Base-by-base conservation (phyloP, 2,113 vertebrate species). In the Ictidomys tridecemlineatus region DNA sequence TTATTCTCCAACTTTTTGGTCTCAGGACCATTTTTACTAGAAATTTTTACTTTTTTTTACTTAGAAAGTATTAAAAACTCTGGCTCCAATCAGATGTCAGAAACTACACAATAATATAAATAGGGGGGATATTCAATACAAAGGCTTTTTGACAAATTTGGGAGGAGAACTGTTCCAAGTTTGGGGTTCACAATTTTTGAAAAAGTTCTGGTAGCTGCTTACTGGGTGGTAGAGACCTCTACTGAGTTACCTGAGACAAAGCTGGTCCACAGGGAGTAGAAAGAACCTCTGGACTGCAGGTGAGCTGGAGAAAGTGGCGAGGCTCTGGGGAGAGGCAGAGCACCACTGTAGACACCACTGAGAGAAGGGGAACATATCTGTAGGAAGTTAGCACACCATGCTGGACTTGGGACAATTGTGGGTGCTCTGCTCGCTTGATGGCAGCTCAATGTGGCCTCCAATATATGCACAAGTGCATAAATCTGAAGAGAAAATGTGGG, bases 381-480 rank as follows among this genome's bases (percentile, higher is more conserved):
- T 6, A 32, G 17, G 63, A 85, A 77, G 7, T 12, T 48, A 48
- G n/a, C 18, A 45, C 5, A 37, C 26, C 79, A 45, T 73, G 11
- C 8, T n/a, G 4, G 11, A 48, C 9, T 58, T 72, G 12, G 12
- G n/a, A 24, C 22, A 65, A 82, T 70, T 32, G 16, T 8, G 7
- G 5, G 26, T 39, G 9, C 3, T 48, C 16, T 73, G 8, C 20
- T 77, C 4, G 4, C 1, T 32, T 56, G 12, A 77, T 16, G 12
- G 26, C 4, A 2, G 24, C 5, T 24, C 4, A 8, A 20, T 32
- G 12, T 7, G n/a, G 34, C 39, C n/a, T 32, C 30, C 22, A n/a
- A 30, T 2, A 30, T 3, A 3, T 30, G 10, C 26, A 32, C 3
- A 5, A 16, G 3, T 73, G 17, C 11, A 37, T 0, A 0, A 9